Percentiles rank a stretch among this genome's conserved stretches.
Evolutionary conservation across 2,888 invertebrate species (phyloP).

Genomic region (Apantesis nais): DNA sequence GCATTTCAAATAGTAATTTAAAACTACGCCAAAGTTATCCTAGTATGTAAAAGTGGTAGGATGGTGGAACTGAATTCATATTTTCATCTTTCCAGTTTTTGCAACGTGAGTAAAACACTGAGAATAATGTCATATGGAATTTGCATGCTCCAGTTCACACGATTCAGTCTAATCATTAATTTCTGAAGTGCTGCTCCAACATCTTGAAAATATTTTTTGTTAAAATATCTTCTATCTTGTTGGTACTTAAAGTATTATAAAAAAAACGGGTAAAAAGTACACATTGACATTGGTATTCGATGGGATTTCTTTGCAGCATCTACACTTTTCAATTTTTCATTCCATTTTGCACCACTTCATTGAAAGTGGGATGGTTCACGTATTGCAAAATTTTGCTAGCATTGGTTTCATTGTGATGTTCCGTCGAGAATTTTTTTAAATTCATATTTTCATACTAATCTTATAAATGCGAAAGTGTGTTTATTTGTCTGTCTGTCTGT

Average conservation of each 20-base stretch:
- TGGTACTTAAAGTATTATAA: too few species aligned
- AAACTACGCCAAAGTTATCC: neutral
- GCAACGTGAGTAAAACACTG: conserved; percentile 7
- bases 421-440: too few species aligned
- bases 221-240: neutral
- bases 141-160: conserved; percentile 32
- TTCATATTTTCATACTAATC: too few species aligned
- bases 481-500: too few species aligned
- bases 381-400: too few species aligned
- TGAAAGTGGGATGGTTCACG: too few species aligned
- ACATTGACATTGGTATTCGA: neutral
- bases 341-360: too few species aligned
- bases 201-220: neutral
- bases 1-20: neutral
- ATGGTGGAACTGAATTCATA: neutral
- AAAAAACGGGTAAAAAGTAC: neutral
- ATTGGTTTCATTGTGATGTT: too few species aligned
- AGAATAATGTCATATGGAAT: conserved; percentile 20
- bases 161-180: conserved; percentile 27
- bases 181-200: conserved; percentile 3
- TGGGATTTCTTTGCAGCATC: neutral
- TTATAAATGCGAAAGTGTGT: too few species aligned
- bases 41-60: neutral
- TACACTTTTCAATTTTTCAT: too few species aligned
- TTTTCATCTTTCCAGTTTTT: conserved; percentile 10